Evolutionary conservation across 1,140 invertebrate genomes (phyloP).

Genomic region (Bacillus rossius): DNA sequence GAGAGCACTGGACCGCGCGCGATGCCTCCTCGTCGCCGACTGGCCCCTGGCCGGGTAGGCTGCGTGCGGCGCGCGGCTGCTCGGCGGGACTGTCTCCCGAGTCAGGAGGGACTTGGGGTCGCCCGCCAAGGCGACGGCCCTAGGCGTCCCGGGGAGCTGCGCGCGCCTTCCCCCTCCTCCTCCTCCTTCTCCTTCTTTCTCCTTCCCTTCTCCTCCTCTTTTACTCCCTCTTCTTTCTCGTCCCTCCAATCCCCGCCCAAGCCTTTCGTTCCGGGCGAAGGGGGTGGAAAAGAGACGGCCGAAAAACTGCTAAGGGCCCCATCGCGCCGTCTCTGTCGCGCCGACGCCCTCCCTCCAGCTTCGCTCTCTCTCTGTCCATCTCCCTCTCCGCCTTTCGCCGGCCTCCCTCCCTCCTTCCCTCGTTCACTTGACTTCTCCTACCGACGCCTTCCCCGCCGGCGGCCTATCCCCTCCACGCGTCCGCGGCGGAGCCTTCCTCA

Average conservation of each 20-base stretch:
- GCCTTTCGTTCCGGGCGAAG: slow-evolving; percentile 12
- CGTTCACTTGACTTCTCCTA: slow-evolving; percentile 1
- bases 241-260: slow-evolving; percentile 18
- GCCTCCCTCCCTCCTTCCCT: neutral
- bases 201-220: slow-evolving; percentile 1
- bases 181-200: neutral
- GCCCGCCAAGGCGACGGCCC: neutral
- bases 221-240: neutral
- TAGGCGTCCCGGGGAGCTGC: neutral
- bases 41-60: neutral
- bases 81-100: neutral
- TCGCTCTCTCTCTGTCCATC: neutral
- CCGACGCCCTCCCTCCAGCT: neutral
- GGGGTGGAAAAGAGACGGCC: slow-evolving; percentile 13
- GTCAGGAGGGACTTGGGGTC: neutral
- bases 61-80: neutral
- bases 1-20: neutral
- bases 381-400: neutral
- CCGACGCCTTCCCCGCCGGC: neutral
- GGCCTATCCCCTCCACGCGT: neutral
- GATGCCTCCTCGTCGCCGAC: neutral
- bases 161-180: slow-evolving; percentile 5
- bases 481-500: neutral
- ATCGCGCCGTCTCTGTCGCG: slow-evolving; percentile 5
- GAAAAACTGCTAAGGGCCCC: slow-evolving; percentile 16